These are phyloP conservation scores for Craseonycteris thonglongyai DNA, from an alignment of 2,113 vertebrate species.

Conservation along the genomic window DNA sequence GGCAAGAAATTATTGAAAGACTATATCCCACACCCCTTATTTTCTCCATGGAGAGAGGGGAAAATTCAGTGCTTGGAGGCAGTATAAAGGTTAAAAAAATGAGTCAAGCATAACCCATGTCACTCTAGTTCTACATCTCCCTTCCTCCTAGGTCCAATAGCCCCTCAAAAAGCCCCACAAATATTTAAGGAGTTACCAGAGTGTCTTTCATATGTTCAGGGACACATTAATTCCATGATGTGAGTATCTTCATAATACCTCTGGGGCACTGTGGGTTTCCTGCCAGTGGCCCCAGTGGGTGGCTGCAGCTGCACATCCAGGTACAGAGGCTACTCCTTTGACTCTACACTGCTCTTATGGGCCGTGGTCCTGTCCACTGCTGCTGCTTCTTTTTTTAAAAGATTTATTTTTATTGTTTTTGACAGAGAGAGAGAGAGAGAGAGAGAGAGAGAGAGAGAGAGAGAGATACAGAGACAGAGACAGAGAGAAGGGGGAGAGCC, in stretches of 20 bases:
- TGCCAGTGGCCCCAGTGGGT: neutral
- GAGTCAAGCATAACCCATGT: neutral
- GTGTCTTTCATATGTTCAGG: neutral
- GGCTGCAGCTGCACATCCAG: neutral
- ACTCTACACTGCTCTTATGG: neutral
- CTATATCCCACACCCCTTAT: neutral
- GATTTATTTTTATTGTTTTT: too few species aligned
- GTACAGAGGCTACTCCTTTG: neutral
- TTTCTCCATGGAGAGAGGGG: neutral
- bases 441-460: too few species aligned
- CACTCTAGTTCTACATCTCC: neutral
- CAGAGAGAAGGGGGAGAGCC: too few species aligned
- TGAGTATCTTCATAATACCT: neutral
- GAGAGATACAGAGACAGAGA: too few species aligned
- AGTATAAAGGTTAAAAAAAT: neutral
- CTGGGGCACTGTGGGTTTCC: neutral
- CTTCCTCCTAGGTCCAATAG: neutral
- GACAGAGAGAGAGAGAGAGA: too few species aligned
- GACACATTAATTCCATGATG: rapidly evolving
- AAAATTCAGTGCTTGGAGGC: neutral
- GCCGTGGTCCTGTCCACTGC: neutral
- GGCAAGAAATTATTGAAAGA: neutral
- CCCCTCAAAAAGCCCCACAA: neutral
- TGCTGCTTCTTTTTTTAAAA: too few species aligned
- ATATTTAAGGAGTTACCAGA: neutral